Evolutionary conservation across 1,140 invertebrate species (phyloP).

Genomic region (Oreohelix idahoensis): DNA sequence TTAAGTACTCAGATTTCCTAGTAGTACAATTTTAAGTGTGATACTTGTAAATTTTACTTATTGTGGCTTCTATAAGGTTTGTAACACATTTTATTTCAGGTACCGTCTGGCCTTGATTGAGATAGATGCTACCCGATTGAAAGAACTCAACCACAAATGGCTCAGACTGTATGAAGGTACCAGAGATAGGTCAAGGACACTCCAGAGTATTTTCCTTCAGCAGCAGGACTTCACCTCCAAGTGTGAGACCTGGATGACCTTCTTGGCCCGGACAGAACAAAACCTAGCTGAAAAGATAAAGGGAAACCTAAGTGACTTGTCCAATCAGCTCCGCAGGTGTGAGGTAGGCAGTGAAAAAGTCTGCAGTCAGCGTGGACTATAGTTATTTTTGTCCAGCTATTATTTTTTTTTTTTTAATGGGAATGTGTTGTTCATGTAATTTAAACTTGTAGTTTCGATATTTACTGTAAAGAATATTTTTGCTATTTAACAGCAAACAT

Average conservation of each 20-base stretch:
- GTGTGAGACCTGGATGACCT: constrained; percentile 70
- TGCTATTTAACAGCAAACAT: no score
- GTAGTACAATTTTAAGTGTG: no score
- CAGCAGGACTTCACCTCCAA: constrained; percentile 69
- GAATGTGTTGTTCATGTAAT: no score
- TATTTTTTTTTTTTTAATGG: no score
- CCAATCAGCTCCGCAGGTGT: constrained; percentile 65
- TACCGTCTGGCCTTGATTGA: constrained; percentile 66
- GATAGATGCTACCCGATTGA: constrained; percentile 52
- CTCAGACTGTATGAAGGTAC: constrained; percentile 55
- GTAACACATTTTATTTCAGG: constrained; percentile 45
- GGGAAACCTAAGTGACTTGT: constrained; percentile 61
- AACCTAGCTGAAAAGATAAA: constrained; percentile 62
- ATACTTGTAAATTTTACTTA: not conserved
- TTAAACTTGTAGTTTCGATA: no score
- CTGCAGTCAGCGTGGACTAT: no score
- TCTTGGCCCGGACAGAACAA: constrained; percentile 65
- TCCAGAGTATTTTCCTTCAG: constrained; percentile 61
- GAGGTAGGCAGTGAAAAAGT: constrained; percentile 56
- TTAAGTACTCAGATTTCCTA: no score
- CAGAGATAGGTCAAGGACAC: constrained; percentile 56
- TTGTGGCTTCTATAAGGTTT: no score
- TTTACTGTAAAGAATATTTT: no score
- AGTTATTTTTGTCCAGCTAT: no score
- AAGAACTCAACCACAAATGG: constrained; percentile 67